Evolutionary conservation across 1,140 invertebrate genomes (phyloP).

Genomic region (Euura saliciscinereae): DNA sequence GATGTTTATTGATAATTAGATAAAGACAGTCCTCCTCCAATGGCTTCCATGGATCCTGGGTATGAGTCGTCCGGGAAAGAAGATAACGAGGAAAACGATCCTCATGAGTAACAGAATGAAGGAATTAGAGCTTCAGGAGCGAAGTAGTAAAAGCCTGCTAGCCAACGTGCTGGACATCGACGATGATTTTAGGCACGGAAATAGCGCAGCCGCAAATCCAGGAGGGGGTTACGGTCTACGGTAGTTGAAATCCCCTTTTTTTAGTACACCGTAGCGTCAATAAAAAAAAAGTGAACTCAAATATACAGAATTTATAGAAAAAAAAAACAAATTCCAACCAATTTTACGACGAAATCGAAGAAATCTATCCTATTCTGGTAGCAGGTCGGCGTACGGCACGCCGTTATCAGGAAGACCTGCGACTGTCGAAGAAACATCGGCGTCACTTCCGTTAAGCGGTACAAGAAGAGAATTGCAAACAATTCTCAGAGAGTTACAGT

Average conservation of each 20-base stretch:
- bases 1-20: conserved; percentile 61
- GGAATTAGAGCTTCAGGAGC: conserved; percentile 89
- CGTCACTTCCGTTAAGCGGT: conserved; percentile 59
- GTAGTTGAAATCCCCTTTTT: neutral
- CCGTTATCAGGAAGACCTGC: conserved; percentile 57
- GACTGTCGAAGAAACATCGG: conserved; percentile 63
- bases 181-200: conserved; percentile 83
- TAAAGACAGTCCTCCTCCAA: conserved; percentile 91
- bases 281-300: no score
- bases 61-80: conserved; percentile 93
- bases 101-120: conserved; percentile 87
- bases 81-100: conserved; percentile 90
- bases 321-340: no score
- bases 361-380: conserved; percentile 42
- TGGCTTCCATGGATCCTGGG: conserved; percentile 95
- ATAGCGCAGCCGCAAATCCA: conserved; percentile 44
- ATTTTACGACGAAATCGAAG: no score
- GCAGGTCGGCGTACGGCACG: conserved; percentile 62
- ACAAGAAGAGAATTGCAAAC: conserved; percentile 75
- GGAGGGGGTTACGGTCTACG: conserved; percentile 38
- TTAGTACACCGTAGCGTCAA: no score
- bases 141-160: conserved; percentile 90
- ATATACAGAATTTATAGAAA: no score
- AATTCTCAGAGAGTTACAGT: conserved; percentile 91
- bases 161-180: conserved; percentile 95